phyloP scores from a whole-genome alignment of 2,113 vertebrate genomes.

The Clarias macrocephalus region DNA sequence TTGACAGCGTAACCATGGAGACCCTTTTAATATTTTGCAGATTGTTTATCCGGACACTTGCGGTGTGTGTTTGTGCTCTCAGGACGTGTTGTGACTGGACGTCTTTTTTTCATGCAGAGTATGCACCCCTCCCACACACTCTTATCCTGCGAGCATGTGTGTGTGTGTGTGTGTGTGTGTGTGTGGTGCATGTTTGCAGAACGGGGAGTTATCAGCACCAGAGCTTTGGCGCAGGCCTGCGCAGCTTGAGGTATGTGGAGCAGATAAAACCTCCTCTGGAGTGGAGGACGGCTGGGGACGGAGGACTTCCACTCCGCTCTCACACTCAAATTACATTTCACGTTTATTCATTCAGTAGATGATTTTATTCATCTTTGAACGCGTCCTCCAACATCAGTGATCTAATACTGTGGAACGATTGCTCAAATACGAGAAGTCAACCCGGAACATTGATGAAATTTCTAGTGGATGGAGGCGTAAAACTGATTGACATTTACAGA shows the following conservation, averaged over 20 bases:
- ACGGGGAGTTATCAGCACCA: slow-evolving; percentile 36
- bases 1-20: neutral
- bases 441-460: no score
- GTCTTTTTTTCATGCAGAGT: neutral
- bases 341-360: neutral
- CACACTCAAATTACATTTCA: neutral
- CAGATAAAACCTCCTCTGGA: slow-evolving; percentile 52
- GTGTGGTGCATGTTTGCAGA: neutral
- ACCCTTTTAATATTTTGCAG: neutral
- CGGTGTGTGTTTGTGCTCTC: neutral
- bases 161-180: slow-evolving; percentile 12
- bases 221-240: slow-evolving; percentile 14
- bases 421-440: no score
- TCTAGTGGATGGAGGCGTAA: no score
- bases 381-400: neutral
- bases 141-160: slow-evolving; percentile 7
- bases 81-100: neutral
- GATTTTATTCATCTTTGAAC: neutral
- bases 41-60: neutral
- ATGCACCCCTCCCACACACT: neutral
- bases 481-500: no score
- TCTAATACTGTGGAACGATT: no score
- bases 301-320: slow-evolving; percentile 30
- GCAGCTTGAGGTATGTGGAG: slow-evolving; percentile 49
- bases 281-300: neutral